A percentile compares a stretch with the other conserved stretches of the same genome.
phyloP scores from a whole-genome alignment of 2,113 vertebrate genomes.

The Pygoscelis antarcticus region DNA sequence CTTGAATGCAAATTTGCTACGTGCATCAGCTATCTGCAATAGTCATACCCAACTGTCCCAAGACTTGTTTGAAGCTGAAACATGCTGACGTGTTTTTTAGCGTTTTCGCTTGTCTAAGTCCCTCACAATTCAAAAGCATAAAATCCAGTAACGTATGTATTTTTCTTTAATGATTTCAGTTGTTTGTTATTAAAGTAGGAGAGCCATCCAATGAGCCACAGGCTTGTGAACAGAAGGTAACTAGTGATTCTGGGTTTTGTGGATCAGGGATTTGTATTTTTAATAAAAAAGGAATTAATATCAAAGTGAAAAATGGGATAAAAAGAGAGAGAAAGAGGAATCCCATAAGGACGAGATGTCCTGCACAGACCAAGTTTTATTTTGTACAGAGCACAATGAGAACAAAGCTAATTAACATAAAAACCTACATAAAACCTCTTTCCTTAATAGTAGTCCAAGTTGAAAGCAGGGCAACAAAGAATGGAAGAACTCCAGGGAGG shows the following conservation, averaged over 20 bases:
- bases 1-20: neutral
- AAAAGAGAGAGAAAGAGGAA: neutral
- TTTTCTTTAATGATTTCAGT: neutral
- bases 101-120: neutral
- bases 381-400: neutral
- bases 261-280: neutral
- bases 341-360: neutral
- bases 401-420: neutral
- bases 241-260: neutral
- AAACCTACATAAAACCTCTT: neutral
- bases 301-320: neutral
- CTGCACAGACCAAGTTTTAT: neutral
- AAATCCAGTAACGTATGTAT: neutral
- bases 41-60: neutral
- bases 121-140: neutral
- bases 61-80: neutral
- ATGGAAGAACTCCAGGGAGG: neutral
- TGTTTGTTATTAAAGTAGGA: neutral
- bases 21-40: neutral
- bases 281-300: constrained; percentile 19
- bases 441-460: neutral
- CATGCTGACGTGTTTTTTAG: neutral
- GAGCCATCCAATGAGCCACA: neutral
- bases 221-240: neutral
- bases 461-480: neutral